Percentiles rank a stretch among this genome's conserved stretches.
These are phyloP conservation scores for Aradophagus sp. DNA, from an alignment of 1,140 invertebrate genomes.

Conservation along the genomic window DNA sequence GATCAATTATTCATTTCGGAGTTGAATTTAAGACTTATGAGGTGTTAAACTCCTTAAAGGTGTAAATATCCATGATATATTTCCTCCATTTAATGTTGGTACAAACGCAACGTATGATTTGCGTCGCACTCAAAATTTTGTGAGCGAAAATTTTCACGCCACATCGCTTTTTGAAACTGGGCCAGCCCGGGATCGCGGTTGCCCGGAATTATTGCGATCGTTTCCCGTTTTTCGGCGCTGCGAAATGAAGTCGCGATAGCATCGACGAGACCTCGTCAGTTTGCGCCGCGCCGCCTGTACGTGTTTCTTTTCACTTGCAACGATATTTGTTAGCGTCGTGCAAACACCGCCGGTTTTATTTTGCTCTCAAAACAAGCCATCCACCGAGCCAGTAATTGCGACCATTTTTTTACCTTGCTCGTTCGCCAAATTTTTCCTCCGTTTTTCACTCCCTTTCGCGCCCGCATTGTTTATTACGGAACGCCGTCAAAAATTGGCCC, in stretches of 20 bases:
- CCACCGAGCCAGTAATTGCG: conserved; percentile 7
- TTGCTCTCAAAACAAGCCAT: conserved; percentile 3
- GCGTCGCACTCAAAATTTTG: conserved; percentile 22
- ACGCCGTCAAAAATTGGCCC: too few species aligned
- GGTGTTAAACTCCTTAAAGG: too few species aligned
- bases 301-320: conserved; percentile 24
- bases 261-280: conserved; percentile 39
- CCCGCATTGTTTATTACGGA: too few species aligned
- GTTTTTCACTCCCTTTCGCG: too few species aligned
- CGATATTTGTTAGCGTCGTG: conserved; percentile 32
- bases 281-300: conserved; percentile 22
- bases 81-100: too few species aligned
- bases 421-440: too few species aligned
- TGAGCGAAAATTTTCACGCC: conserved; percentile 15
- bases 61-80: too few species aligned
- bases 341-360: conserved; percentile 38
- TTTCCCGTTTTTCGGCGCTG: conserved; percentile 40
- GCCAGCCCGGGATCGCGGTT: conserved; percentile 32
- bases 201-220: conserved; percentile 56
- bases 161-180: conserved; percentile 39
- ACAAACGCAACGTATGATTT: conserved; percentile 39
- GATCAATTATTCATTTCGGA: too few species aligned
- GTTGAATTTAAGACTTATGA: too few species aligned
- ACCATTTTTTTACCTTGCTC: conserved; percentile 25
- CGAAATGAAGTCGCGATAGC: conserved; percentile 53